Evolutionary conservation across 2,797 vertebrate genomes (phyloP).

Genomic region (Hephaestus fuliginosus): DNA sequence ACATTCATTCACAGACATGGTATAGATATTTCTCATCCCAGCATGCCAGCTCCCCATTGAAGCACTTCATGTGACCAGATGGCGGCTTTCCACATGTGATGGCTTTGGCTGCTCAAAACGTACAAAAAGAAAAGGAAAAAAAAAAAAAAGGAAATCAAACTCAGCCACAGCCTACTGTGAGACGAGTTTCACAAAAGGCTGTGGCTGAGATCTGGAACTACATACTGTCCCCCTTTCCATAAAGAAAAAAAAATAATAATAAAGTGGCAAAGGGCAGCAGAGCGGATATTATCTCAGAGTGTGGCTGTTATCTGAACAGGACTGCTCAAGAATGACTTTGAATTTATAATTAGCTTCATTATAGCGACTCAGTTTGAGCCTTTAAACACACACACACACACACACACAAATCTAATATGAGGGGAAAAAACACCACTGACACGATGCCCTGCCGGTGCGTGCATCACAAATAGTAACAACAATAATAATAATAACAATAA

Average conservation of each 20-base stretch:
- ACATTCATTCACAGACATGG: too few relatives aligned
- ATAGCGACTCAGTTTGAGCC: not conserved
- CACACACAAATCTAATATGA: not conserved
- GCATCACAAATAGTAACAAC: not conserved
- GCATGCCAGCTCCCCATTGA: not conserved
- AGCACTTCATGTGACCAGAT: not conserved
- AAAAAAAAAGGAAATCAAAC: not conserved
- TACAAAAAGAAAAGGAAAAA: not conserved
- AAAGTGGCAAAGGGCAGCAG: not conserved
- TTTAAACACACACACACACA: not conserved
- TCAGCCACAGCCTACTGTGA: too few relatives aligned
- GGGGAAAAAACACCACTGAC: too few relatives aligned
- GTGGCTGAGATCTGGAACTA: not conserved
- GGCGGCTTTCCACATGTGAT: not conserved
- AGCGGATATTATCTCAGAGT: not conserved
- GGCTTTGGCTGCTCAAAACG: not conserved
- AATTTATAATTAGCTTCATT: not conserved
- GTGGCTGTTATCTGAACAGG: not conserved
- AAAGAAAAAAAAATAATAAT: not conserved
- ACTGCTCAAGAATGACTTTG: not conserved
- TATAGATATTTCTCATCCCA: too few relatives aligned
- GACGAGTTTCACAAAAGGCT: not conserved
- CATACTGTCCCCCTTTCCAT: not conserved
- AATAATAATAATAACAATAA: not conserved
- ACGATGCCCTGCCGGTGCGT: not conserved